phyloP scores from a whole-genome alignment of 2,113 vertebrate species.

The Thunnus thynnus region DNA sequence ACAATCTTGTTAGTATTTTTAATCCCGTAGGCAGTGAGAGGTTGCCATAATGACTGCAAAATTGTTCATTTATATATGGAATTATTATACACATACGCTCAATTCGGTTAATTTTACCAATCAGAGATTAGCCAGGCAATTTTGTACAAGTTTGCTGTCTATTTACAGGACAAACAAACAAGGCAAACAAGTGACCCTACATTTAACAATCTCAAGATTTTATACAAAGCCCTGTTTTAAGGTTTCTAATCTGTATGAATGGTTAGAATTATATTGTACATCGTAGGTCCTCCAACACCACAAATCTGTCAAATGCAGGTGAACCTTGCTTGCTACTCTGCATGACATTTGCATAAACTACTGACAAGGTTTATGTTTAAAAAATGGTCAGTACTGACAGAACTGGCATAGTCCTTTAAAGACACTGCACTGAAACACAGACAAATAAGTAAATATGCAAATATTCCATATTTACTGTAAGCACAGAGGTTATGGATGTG shows the following conservation, averaged over 20 bases:
- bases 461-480: neutral
- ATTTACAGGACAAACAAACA: neutral
- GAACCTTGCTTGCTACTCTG: neutral
- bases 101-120: neutral
- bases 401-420: neutral
- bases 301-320: slow-evolving; percentile 1
- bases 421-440: neutral
- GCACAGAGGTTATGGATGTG: neutral
- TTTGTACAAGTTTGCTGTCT: neutral
- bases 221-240: neutral
- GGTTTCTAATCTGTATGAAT: neutral
- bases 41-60: slow-evolving; percentile 2
- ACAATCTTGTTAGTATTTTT: neutral
- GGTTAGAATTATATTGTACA: neutral
- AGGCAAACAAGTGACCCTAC: no score
- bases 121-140: neutral
- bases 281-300: neutral
- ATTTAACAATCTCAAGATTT: neutral
- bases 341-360: neutral
- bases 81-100: neutral
- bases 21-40: neutral
- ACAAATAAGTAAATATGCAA: no score
- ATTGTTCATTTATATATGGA: neutral
- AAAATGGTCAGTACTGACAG: no score
- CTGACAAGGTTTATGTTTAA: neutral